Evolutionary conservation across 37 sponge, comb jelly and placozoan species (phyloP), one percentile per base, ranked within the genome.

Genomic region (Ianthella basta): DNA sequence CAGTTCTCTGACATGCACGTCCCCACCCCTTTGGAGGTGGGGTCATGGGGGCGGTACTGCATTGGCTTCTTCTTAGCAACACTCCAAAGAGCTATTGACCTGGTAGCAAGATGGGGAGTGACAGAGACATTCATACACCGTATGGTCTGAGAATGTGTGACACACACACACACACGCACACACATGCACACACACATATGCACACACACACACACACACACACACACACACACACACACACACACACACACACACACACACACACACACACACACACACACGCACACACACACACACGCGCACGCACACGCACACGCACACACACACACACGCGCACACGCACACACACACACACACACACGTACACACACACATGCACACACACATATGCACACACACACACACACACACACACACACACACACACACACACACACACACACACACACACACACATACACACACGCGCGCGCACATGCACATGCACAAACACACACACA

Each of bases 31-130:
- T 50, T 75, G 21, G 78, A 40, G 16, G 21, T 10, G 60, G 74
- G 37, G 30, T 77, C 53, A 44, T 92, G 85, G 13, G 18, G 79
- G 18, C 36, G 27, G 35, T 73, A 32, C 27, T 85, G 80, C 34
- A 90, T 36, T 19, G 99, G 99, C 66, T 95, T 96, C 95, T 98
- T 98, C 92, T 96, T 96, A 56, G 66, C 70, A 16, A 95, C 10
- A 35, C 67, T 87, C 99, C 99, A 98, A 80, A 96, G 87, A 56
- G 88, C 88, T 13, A 98, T 23, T 34, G 66, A 82, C 39, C 90
- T 94, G 38, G 16, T 82, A 27, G 56, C 53, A 80, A 30, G 38
- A 53, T 4, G 20, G 73, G 18, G 59, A 53, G 65, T 82, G 25
- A 84, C 88, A 59, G 24, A 70, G 16, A 56, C 0, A 75, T 33